phyloP scores from a whole-genome alignment of 2,113 vertebrate species.

The Acinonyx jubatus region DNA sequence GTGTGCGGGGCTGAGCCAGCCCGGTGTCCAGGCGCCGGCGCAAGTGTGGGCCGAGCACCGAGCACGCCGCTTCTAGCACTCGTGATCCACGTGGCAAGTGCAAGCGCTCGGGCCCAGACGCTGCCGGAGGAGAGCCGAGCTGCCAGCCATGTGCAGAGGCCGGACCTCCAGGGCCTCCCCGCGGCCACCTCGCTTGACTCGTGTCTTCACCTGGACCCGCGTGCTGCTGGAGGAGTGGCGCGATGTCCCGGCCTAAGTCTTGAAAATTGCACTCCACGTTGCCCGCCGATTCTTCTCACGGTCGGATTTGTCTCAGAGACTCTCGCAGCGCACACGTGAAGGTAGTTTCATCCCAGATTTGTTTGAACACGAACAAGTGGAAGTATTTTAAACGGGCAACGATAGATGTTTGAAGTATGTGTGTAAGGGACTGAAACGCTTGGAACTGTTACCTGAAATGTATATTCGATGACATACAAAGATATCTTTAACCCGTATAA shows the following conservation, averaged over 20 bases:
- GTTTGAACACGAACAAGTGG: not conserved
- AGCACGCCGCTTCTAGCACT: not conserved
- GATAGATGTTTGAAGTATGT: not conserved
- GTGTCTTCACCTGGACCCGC: not conserved
- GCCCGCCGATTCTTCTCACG: fast-evolving
- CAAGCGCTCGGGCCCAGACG: not conserved
- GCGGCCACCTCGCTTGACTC: fast-evolving
- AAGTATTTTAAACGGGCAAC: not conserved
- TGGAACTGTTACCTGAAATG: not conserved
- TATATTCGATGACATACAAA: not conserved
- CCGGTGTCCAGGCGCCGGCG: fast-evolving
- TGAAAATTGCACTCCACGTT: not conserved
- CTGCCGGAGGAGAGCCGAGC: not conserved
- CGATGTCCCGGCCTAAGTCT: not conserved
- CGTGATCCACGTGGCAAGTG: not conserved
- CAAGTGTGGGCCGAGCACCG: not conserved
- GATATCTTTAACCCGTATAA: too few species aligned
- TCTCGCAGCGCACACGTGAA: too few species aligned
- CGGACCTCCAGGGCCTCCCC: not conserved
- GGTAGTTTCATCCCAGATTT: not conserved
- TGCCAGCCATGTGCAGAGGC: not conserved
- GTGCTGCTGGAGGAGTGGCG: not conserved
- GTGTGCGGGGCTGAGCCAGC: not conserved
- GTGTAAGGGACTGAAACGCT: not conserved
- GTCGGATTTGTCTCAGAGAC: not conserved